Conservation (phyloP, 2,797 vertebrate genomes). For the Pangasius krempfi region DNA sequence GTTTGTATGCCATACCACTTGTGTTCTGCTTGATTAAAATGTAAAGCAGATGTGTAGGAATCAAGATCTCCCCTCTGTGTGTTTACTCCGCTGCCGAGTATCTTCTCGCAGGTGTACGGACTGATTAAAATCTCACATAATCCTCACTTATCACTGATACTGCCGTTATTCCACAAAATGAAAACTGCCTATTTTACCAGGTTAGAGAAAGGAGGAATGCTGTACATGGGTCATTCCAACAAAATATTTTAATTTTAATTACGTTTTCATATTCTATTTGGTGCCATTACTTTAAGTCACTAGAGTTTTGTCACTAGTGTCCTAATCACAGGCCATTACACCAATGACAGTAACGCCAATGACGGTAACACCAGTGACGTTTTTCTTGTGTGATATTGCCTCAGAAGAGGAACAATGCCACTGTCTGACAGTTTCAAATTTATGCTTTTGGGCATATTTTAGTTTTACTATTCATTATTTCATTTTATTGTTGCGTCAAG, state of each 20-base stretch:
- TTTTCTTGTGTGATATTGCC: background rate
- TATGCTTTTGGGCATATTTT: background rate
- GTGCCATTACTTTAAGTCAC: background rate
- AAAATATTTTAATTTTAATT: background rate
- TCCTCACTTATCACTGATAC: slow-evolving; percentile 12
- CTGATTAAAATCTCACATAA: slow-evolving; percentile 19
- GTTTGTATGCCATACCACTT: slow-evolving; percentile 4
- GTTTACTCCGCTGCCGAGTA: slow-evolving; percentile 16
- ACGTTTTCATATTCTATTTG: background rate
- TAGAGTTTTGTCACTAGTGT: background rate
- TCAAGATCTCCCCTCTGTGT: background rate
- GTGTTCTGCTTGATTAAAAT: slow-evolving; percentile 42
- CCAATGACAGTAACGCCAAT: background rate
- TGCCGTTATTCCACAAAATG: background rate
- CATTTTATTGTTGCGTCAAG: background rate
- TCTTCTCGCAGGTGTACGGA: slow-evolving; percentile 24
- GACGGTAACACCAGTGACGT: background rate
- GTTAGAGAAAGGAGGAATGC: background rate
- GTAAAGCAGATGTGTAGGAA: slow-evolving; percentile 32
- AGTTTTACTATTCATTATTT: background rate
- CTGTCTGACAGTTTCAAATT: background rate
- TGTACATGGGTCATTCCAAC: background rate
- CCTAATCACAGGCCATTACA: background rate
- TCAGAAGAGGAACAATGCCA: background rate
- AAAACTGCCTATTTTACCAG: background rate